Evolutionary conservation across 2,113 vertebrate genomes (phyloP).

Genomic region (Ifrita kowaldi): DNA sequence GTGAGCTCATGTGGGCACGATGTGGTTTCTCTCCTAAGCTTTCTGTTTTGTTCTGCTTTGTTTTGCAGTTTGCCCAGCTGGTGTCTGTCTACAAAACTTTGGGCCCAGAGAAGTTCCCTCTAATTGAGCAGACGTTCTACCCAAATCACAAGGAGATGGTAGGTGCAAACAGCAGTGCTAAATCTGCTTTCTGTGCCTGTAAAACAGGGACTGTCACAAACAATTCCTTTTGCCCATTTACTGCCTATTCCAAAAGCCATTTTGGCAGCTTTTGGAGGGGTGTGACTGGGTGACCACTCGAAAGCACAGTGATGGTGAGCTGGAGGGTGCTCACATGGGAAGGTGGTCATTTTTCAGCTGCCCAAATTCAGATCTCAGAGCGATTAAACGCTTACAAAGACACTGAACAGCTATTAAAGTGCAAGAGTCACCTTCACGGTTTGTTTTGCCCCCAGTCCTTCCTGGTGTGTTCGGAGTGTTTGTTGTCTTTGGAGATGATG

Average conservation of each 20-base stretch:
- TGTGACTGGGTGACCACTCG: neutral
- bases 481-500: neutral
- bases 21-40: neutral
- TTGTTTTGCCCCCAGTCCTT: neutral
- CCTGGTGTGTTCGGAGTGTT: neutral
- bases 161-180: constrained; percentile 29
- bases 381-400: neutral
- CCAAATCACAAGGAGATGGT: constrained; percentile 99
- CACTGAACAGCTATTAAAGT: neutral
- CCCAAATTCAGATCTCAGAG: neutral
- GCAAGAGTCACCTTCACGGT: neutral
- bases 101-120: constrained; percentile 91
- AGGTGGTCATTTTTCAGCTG: neutral
- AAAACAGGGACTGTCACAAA: neutral
- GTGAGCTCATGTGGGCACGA: neutral
- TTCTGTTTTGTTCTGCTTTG: constrained; percentile 28
- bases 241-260: neutral
- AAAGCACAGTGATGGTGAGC: neutral
- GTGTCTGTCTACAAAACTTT: constrained; percentile 86
- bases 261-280: neutral
- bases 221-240: neutral
- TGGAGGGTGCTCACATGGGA: neutral
- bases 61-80: constrained; percentile 92
- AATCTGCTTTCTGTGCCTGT: neutral
- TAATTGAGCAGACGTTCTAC: constrained; percentile 96